Evolutionary conservation across 2,113 vertebrate genomes (phyloP).

Genomic region (Nyctereutes procyonoides): DNA sequence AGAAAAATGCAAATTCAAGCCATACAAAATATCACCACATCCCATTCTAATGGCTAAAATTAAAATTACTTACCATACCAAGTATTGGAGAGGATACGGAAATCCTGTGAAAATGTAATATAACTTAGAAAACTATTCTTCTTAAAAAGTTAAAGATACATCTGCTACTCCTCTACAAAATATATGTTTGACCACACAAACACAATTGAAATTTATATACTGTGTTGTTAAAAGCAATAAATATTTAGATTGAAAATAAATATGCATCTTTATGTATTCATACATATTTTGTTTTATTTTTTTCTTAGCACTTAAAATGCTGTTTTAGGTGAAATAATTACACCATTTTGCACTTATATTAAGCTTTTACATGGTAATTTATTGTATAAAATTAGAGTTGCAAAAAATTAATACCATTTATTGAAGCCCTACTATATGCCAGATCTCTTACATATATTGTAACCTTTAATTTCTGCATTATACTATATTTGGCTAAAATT

Average conservation of each 20-base stretch:
- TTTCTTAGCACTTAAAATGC: neutral
- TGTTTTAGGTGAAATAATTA: neutral
- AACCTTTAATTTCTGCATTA: neutral
- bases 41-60: neutral
- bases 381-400: neutral
- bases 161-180: neutral
- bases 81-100: neutral
- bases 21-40: neutral
- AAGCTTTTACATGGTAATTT: neutral
- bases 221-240: neutral
- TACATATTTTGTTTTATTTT: neutral
- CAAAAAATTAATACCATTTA: neutral
- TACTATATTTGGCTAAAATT: neutral
- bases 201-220: neutral
- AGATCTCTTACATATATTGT: neutral
- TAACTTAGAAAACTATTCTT: neutral
- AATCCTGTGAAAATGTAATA: neutral
- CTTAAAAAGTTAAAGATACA: neutral
- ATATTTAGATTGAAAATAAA: neutral
- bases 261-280: neutral
- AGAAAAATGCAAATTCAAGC: neutral
- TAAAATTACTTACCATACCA: neutral
- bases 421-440: neutral
- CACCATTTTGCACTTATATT: neutral
- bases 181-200: neutral